phyloP scores from a whole-genome alignment of 2,797 vertebrate genomes.

The Melanotaenia trifasciata region DNA sequence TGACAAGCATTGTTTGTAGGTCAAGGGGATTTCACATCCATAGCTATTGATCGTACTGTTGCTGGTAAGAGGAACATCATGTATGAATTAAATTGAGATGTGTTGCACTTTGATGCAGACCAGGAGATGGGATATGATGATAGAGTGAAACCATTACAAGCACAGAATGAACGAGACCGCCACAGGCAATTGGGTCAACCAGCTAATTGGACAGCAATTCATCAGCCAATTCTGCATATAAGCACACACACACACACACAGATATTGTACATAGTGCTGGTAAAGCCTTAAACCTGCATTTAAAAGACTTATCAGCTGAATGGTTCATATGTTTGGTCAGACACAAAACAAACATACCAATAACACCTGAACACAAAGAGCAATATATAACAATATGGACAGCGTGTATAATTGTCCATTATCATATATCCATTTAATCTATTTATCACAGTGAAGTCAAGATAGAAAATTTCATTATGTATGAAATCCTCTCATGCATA shows the following conservation, averaged over 20 bases:
- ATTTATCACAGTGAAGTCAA: constrained; percentile 51
- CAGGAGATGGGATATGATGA: constrained; percentile 69
- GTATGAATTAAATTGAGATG: constrained; percentile 54
- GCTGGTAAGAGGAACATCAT: constrained; percentile 47
- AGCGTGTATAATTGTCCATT: constrained; percentile 49
- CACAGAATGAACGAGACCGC: constrained; percentile 60
- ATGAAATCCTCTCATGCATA: constrained; percentile 22
- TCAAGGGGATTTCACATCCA: constrained; percentile 9
- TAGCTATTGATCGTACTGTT: constrained; percentile 62
- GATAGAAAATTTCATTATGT: constrained; percentile 51
- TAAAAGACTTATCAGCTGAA: constrained; percentile 2
- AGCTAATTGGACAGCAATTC: constrained; percentile 77
- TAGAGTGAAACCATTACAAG: constrained; percentile 70
- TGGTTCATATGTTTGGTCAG: constrained; percentile 7
- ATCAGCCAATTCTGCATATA: constrained; percentile 45
- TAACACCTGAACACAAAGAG: constrained; percentile 27
- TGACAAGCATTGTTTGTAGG: background rate
- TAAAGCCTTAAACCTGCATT: constrained; percentile 33
- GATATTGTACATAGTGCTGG: constrained; percentile 6
- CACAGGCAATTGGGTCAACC: constrained; percentile 75
- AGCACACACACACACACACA: background rate
- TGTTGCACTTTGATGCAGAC: constrained; percentile 56
- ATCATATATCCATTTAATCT: constrained; percentile 64
- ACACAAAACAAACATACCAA: constrained; percentile 1
- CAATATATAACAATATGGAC: constrained; percentile 17